These are phyloP conservation scores for Phenganax marumi DNA, from an alignment of 92 coral and sea anemone species.

Conservation along the genomic window DNA sequence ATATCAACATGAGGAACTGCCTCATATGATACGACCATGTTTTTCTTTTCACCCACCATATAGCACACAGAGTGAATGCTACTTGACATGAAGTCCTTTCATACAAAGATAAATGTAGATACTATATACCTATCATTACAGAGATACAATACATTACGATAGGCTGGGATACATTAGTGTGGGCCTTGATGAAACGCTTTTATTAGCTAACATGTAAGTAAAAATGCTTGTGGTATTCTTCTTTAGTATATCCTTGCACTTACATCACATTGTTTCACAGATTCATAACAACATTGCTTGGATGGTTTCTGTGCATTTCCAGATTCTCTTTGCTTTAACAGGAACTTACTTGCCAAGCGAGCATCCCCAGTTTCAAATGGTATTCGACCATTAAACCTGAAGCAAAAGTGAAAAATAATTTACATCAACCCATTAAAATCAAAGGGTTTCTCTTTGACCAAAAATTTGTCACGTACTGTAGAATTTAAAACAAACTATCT, in stretches of 20 bases:
- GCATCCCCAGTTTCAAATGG: slow-evolving; percentile 33
- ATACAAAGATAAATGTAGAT: neutral
- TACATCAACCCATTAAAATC: too few species aligned
- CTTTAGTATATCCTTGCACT: neutral
- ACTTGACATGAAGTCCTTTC: slow-evolving; percentile 46
- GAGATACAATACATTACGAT: too few species aligned
- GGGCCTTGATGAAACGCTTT: too few species aligned
- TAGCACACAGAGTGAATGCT: slow-evolving; percentile 87
- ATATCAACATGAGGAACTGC: slow-evolving; percentile 73
- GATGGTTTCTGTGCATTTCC: slow-evolving; percentile 39
- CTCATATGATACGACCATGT: slow-evolving; percentile 82
- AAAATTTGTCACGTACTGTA: too few species aligned
- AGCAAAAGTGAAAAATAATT: neutral
- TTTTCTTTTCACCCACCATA: slow-evolving; percentile 75
- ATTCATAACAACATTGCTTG: slow-evolving; percentile 14
- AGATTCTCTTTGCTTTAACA: slow-evolving; percentile 12
- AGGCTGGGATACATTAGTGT: too few species aligned
- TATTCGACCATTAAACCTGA: slow-evolving; percentile 34
- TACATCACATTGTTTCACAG: slow-evolving; percentile 18
- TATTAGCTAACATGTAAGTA: too few species aligned
- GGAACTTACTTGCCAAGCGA: slow-evolving; percentile 28
- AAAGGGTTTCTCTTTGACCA: too few species aligned
- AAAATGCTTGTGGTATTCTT: too few species aligned
- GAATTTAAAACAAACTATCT: neutral
- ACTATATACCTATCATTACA: neutral